Evolutionary conservation across 2,113 vertebrate genomes (phyloP).

Genomic region (Coreoperca whiteheadi): DNA sequence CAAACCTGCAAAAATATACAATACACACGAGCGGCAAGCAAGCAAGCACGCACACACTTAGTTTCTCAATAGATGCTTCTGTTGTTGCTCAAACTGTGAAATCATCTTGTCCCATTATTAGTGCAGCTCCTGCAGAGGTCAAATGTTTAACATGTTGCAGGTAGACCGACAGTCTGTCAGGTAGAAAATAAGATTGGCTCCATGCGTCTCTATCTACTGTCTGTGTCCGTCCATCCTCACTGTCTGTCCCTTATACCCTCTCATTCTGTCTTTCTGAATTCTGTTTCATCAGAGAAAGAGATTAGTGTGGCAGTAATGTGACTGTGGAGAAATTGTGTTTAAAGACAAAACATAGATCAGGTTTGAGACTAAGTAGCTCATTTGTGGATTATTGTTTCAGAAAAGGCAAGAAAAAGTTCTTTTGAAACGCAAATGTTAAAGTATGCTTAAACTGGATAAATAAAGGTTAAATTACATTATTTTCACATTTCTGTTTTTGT

Average conservation of each 20-base stretch:
- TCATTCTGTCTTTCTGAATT: slow-evolving; percentile 35
- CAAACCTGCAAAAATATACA: slow-evolving; percentile 65
- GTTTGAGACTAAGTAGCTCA: slow-evolving; percentile 15
- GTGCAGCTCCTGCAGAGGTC: slow-evolving; percentile 41
- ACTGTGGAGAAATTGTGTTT: slow-evolving; percentile 17
- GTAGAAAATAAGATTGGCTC: slow-evolving; percentile 37
- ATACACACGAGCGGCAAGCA: slow-evolving; percentile 17
- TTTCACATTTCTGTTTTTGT: not conserved
- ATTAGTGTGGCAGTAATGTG: slow-evolving; percentile 36
- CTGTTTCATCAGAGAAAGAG: slow-evolving; percentile 42
- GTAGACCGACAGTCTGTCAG: slow-evolving; percentile 42
- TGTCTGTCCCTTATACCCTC: slow-evolving; percentile 33
- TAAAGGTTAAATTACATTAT: not conserved
- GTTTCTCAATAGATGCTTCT: slow-evolving; percentile 34
- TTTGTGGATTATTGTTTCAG: too few species aligned
- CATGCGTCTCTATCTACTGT: slow-evolving; percentile 36
- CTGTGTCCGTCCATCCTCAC: slow-evolving; percentile 27
- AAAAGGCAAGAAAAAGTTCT: too few species aligned
- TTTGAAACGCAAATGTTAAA: too few species aligned
- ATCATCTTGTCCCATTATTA: slow-evolving; percentile 38
- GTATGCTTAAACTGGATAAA: not conserved
- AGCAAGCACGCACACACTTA: slow-evolving; percentile 1
- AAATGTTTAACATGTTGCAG: slow-evolving; percentile 34
- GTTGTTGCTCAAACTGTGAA: slow-evolving; percentile 49
- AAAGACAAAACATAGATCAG: slow-evolving; percentile 26